phyloP scores from a whole-genome alignment of 1,140 invertebrate genomes.

The Subanguina moxae region DNA sequence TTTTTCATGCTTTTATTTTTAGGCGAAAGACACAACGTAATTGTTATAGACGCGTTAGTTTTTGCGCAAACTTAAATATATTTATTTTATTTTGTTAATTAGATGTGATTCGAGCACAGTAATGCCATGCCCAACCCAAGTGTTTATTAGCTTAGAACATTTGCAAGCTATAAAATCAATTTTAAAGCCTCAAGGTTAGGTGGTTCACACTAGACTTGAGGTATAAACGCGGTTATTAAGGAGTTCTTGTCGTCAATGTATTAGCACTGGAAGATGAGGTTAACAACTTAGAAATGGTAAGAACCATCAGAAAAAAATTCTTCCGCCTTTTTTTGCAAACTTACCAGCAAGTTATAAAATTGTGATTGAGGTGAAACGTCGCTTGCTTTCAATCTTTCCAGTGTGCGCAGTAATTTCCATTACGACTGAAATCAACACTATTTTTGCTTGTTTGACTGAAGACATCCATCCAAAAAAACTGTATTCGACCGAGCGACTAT shows the following conservation, averaged over 20 bases:
- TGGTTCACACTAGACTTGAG: neutral
- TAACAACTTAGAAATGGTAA: constrained; percentile 19
- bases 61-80: too few relatives aligned
- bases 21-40: constrained; percentile 23
- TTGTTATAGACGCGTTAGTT: constrained; percentile 27
- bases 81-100: too few relatives aligned
- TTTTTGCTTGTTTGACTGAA: neutral
- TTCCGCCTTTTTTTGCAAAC: too few relatives aligned
- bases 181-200: constrained; percentile 23
- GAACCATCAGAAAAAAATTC: too few relatives aligned
- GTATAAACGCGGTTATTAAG: constrained; percentile 1
- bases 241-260: constrained; percentile 29
- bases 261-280: constrained; percentile 18
- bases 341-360: too few relatives aligned
- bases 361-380: constrained; percentile 1
- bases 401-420: constrained; percentile 1
- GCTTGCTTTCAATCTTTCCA: constrained; percentile 10
- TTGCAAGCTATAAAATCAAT: constrained; percentile 23
- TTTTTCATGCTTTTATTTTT: constrained; percentile 1
- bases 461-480: neutral
- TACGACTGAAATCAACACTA: neutral
- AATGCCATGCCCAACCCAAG: constrained; percentile 29
- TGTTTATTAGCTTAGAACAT: constrained; percentile 17
- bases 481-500: neutral
- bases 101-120: constrained; percentile 14